Evolutionary conservation across 2,888 invertebrate species (phyloP), one percentile per base, ranked within the genome.

Genomic region (Harmothoe impar): DNA sequence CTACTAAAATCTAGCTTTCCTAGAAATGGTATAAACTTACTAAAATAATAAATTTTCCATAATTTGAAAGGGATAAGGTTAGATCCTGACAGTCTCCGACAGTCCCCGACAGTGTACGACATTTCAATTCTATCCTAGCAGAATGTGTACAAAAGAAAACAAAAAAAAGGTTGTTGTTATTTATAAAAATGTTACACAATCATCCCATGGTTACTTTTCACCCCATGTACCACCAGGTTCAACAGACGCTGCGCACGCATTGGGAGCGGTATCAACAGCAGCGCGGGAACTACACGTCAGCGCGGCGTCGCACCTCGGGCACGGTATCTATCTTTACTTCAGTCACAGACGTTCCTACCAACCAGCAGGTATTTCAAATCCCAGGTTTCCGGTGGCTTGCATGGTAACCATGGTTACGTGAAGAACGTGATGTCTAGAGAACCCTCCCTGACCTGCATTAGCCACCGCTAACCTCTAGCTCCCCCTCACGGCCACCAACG

Each of bases 191-290:
- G 10, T 43, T 43, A 10, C 10, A 43, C 43, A 43, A 3, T 43
- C 43, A 43, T 43, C 43, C 62, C 1, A 62, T 62, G 20, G 20
- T 20, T 20, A 62, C 62, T 62, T 62, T 62, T 3, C 15, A 52
- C 17, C 10, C 54, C 12, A 52, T 62, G 62, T 20, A 5, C 15
- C 23, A 62, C n/a, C 51, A 90, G 90, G 90, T 86, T n/a, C 90
- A 68, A 29, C 85, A 62, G 52, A 90, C 90, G 0, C 43, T 90
- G 1, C 56, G 86, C 29, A 35, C 54, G 0, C 90, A 90, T 62
- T 90, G 90, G 90, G 90, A 90, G 43, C 62, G 90, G 77, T 90
- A 90, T 51, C 90, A 90, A 72, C 90, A 90, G 31, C 86, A 56
- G 52, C 85, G 85, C 29, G 90, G 90, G 15, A 72, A 84, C 56